Evolutionary conservation across 2,113 vertebrate species (phyloP).

Genomic region (Candoia aspera): DNA sequence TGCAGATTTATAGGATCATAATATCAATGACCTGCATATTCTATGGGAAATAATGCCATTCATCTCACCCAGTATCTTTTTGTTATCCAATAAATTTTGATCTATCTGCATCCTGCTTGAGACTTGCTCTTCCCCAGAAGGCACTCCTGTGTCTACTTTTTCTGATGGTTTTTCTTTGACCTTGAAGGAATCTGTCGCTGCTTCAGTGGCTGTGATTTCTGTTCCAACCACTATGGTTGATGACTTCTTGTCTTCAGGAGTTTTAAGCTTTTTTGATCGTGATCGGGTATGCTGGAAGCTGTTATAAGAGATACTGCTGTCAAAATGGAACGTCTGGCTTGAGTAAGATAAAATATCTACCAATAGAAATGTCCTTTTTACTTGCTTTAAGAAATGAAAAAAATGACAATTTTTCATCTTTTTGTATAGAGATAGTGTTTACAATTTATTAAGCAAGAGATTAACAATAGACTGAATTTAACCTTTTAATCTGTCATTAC

Average conservation of each 20-base stretch:
- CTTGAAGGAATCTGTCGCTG: conserved; percentile 62
- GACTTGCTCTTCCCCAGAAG: conserved; percentile 58
- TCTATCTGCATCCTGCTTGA: conserved; percentile 73
- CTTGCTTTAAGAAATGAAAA: conserved; percentile 56
- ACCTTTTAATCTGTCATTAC: conserved; percentile 52
- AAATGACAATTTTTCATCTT: conserved; percentile 59
- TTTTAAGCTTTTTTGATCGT: conserved; percentile 88
- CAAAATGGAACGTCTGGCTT: conserved; percentile 63
- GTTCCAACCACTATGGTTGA: conserved; percentile 65
- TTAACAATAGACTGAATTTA: conserved; percentile 61
- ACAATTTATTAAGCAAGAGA: conserved; percentile 66
- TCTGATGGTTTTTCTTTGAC: conserved; percentile 66
- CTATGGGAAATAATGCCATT: conserved; percentile 73
- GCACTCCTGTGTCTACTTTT: conserved; percentile 59
- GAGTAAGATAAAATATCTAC: conserved; percentile 67
- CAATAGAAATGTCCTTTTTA: conserved; percentile 62
- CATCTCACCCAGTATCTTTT: conserved; percentile 79
- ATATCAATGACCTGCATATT: conserved; percentile 63
- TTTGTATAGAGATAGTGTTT: conserved; percentile 61
- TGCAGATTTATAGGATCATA: conserved; percentile 68
- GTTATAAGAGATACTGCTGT: conserved; percentile 70
- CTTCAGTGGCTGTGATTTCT: conserved; percentile 59
- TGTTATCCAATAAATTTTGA: conserved; percentile 78
- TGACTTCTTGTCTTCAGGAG: conserved; percentile 75
- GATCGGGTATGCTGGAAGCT: conserved; percentile 80